Evolutionary conservation across 2,797 vertebrate species (phyloP).

Genomic region (Acrossocheilus fasciatus): DNA sequence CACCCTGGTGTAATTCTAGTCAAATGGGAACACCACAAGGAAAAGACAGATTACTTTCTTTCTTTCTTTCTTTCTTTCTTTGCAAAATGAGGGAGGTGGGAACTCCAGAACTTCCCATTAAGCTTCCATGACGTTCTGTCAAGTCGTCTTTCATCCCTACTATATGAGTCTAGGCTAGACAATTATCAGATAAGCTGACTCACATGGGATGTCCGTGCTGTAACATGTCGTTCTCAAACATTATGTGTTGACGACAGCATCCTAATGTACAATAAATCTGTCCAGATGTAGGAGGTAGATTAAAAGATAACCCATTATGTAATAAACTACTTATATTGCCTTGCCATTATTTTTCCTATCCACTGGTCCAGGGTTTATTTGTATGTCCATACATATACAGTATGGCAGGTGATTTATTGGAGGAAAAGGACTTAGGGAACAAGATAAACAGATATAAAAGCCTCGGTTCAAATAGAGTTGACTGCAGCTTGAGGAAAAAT

Average conservation of each 20-base stretch:
- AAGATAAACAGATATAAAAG: slow-evolving; percentile 1
- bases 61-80: background rate
- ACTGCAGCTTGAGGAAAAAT: slow-evolving; percentile 3
- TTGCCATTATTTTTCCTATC: background rate
- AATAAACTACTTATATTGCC: background rate
- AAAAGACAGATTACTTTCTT: background rate
- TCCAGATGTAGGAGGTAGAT: background rate
- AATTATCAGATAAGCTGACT: background rate
- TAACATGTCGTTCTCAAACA: background rate
- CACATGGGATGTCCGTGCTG: background rate
- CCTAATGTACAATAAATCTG: background rate
- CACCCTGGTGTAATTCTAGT: background rate
- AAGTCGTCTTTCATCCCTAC: background rate
- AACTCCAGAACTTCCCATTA: slow-evolving; percentile 1
- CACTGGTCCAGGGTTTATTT: background rate
- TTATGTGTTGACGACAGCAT: background rate
- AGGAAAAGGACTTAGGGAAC: background rate
- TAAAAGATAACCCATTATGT: background rate
- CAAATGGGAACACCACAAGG: background rate
- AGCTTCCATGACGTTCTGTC: background rate
- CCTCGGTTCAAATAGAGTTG: background rate
- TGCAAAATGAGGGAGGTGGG: background rate
- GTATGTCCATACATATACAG: background rate
- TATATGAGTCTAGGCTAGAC: background rate
- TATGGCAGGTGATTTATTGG: background rate